Evolutionary conservation across 2,797 vertebrate genomes (phyloP).

Genomic region (Sitta carolinensis): DNA sequence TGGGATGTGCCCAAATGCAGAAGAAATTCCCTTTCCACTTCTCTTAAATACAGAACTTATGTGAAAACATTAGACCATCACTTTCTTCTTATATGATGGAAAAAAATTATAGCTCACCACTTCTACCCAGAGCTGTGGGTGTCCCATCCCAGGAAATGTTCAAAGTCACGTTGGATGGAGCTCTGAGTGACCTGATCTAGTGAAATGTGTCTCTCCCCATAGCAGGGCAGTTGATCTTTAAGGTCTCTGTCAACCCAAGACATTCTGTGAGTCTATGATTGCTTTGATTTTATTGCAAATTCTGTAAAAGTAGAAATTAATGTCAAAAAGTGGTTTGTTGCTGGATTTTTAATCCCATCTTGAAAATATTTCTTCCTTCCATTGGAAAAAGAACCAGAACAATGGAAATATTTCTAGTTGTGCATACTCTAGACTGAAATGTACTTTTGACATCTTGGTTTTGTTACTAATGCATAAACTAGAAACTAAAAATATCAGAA

Average conservation of each 20-base stretch:
- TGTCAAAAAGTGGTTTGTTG: background rate
- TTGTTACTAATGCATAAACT: background rate
- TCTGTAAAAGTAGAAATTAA: background rate
- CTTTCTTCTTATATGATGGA: background rate
- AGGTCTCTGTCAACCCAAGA: background rate
- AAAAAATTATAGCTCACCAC: background rate
- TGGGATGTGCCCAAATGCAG: background rate
- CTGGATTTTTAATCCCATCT: background rate
- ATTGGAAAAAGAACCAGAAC: background rate
- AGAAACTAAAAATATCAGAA: background rate
- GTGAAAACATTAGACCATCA: background rate
- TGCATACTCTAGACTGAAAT: background rate
- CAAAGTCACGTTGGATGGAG: background rate
- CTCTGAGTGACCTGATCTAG: background rate
- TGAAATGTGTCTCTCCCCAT: background rate
- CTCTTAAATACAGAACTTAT: background rate
- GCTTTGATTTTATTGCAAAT: background rate
- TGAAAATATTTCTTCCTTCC: background rate
- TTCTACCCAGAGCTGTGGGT: background rate
- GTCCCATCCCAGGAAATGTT: rapidly evolving
- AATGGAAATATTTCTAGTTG: background rate
- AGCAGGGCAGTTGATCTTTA: background rate
- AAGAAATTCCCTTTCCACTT: background rate
- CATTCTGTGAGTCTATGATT: background rate
- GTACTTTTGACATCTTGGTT: background rate